Conservation (phyloP, 2,797 vertebrate species). For the Oryzias sinensis region DNA sequence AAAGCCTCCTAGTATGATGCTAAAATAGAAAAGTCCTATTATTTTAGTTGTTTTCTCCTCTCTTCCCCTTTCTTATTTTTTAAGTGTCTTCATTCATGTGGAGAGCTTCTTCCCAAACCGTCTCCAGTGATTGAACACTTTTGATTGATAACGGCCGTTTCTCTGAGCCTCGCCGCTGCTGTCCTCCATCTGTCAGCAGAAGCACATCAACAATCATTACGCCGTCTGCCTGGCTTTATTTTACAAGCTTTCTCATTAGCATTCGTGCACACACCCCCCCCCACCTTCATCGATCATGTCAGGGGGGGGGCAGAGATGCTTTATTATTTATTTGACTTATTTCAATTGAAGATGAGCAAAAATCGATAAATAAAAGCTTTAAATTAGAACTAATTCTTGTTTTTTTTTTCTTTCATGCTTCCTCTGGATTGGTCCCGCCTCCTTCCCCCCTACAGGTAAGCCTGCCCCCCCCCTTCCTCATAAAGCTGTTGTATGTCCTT, state of each 20-base stretch:
- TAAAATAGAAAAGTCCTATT: too few relatives aligned
- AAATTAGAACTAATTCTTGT: constrained; percentile 35
- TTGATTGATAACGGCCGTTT: neutral
- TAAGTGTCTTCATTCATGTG: too few relatives aligned
- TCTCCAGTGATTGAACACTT: too few relatives aligned
- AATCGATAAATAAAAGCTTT: constrained; percentile 13
- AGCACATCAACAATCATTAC: constrained; percentile 56
- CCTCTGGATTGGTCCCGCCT: constrained; percentile 6
- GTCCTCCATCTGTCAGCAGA: constrained; percentile 44
- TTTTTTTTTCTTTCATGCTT: constrained; percentile 41
- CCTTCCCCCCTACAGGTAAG: constrained; percentile 64
- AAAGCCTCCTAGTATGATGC: too few relatives aligned
- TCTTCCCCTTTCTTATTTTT: too few relatives aligned
- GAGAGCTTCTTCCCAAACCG: too few relatives aligned
- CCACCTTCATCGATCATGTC: constrained; percentile 21
- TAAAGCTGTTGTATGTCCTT: constrained; percentile 8
- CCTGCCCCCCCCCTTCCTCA: constrained; percentile 15
- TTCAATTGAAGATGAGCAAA: constrained; percentile 30
- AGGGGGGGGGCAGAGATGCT: constrained; percentile 28
- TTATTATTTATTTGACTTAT: constrained; percentile 18
- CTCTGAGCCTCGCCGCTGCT: neutral
- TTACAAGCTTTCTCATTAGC: constrained; percentile 66
- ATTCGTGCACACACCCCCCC: constrained; percentile 20
- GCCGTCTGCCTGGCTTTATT: constrained; percentile 46
- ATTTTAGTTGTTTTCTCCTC: too few relatives aligned